Percentiles rank a stretch among this genome's conserved stretches.
Conservation (phyloP, 2,797 vertebrate genomes). For the Acrossocheilus fasciatus region DNA sequence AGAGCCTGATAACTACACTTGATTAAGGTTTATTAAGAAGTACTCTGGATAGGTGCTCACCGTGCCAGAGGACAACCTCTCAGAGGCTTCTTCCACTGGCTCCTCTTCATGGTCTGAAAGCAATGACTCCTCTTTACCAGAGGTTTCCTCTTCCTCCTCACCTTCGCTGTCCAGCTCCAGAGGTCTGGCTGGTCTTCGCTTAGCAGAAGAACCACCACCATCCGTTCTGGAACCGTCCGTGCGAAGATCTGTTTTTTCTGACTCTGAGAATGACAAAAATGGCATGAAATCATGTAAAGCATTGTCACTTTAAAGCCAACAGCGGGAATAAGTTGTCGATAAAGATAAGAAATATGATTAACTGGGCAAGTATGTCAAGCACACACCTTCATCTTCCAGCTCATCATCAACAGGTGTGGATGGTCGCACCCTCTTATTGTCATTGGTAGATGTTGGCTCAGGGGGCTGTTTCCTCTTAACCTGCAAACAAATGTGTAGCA, state of each 20-base stretch:
- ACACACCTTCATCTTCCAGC: slow-evolving; percentile 90
- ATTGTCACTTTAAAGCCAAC: background rate
- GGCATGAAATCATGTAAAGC: background rate
- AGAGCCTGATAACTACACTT: background rate
- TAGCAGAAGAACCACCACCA: slow-evolving; percentile 75
- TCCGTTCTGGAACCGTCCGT: slow-evolving; percentile 87
- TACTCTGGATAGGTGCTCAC: slow-evolving; percentile 66
- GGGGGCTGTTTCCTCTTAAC: slow-evolving; percentile 98
- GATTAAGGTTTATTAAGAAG: background rate
- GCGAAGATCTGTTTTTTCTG: slow-evolving; percentile 80
- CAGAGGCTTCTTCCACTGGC: slow-evolving; percentile 75
- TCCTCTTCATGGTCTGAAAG: slow-evolving; percentile 85
- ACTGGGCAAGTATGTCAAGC: background rate
- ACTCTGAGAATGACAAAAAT: slow-evolving; percentile 68
- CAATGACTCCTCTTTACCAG: slow-evolving; percentile 78
- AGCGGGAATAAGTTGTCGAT: background rate
- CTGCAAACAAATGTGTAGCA: slow-evolving; percentile 69
- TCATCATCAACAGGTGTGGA: slow-evolving; percentile 94
- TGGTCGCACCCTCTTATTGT: slow-evolving; percentile 93
- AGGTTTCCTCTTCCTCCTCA: slow-evolving; percentile 89
- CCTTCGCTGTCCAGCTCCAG: slow-evolving; percentile 94
- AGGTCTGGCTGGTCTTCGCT: slow-evolving; percentile 86
- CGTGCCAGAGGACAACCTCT: slow-evolving; percentile 78
- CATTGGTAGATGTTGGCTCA: slow-evolving; percentile 83
- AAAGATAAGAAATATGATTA: background rate